Evolutionary conservation across 2,797 vertebrate genomes (phyloP).

Genomic region (Pyrocephalus nanus): DNA sequence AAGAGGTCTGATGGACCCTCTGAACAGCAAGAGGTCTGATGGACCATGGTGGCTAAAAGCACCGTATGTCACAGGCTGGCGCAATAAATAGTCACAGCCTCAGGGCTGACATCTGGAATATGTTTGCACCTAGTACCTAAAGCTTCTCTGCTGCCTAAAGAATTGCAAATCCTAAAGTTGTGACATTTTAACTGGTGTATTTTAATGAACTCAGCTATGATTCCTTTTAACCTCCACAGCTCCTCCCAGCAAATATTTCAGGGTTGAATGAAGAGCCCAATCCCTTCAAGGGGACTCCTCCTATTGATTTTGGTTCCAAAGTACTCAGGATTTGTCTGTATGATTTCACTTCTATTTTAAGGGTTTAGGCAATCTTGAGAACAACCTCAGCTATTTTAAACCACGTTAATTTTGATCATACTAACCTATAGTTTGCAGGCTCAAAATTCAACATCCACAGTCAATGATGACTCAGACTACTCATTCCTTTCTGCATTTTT

Average conservation of each 20-base stretch:
- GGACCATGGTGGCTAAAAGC: background rate
- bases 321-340: background rate
- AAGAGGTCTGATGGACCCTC: background rate
- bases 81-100: background rate
- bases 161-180: background rate
- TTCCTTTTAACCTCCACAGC: background rate
- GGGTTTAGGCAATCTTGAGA: background rate
- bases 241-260: background rate
- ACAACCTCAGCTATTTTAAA: constrained; percentile 17
- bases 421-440: constrained; percentile 7
- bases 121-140: background rate
- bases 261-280: background rate
- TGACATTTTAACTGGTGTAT: background rate
- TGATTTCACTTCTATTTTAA: constrained; percentile 14
- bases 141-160: background rate
- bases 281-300: background rate
- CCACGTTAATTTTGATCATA: background rate
- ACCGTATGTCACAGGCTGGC: background rate
- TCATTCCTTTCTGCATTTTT: background rate
- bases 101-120: background rate
- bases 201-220: background rate
- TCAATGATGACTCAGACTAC: constrained; percentile 13
- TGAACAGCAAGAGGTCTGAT: too few relatives aligned
- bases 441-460: constrained; percentile 27
- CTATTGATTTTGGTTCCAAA: background rate